Evolutionary conservation across 2,113 vertebrate species (phyloP).

Genomic region (Chascanopsetta lugubris): DNA sequence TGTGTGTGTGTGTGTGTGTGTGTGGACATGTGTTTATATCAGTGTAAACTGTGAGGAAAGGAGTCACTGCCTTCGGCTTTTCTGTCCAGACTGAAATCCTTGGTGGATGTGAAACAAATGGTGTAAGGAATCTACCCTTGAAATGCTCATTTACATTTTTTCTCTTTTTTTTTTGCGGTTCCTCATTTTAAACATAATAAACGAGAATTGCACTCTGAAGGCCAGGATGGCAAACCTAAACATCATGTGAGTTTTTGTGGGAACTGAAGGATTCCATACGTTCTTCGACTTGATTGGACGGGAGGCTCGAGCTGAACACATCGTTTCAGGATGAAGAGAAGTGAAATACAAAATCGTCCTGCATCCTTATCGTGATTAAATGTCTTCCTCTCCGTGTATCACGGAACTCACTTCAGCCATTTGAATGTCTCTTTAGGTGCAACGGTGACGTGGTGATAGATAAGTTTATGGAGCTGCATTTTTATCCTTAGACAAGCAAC

Average conservation of each 20-base stretch:
- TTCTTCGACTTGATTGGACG: too few relatives aligned
- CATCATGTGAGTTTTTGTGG: too few relatives aligned
- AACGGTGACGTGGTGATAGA: neutral
- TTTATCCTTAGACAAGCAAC: neutral
- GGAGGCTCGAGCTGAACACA: too few relatives aligned
- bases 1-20: neutral
- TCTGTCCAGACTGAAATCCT: slow-evolving; percentile 26
- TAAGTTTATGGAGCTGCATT: neutral
- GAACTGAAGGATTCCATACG: too few relatives aligned
- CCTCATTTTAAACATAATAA: too few relatives aligned
- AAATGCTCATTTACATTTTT: neutral
- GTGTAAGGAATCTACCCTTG: neutral
- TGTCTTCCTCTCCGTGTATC: too few relatives aligned
- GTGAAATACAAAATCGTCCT: too few relatives aligned
- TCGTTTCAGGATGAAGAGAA: too few relatives aligned
- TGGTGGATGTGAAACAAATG: slow-evolving; percentile 14
- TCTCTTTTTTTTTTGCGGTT: neutral
- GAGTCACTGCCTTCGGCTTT: slow-evolving; percentile 18
- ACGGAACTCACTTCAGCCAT: too few relatives aligned
- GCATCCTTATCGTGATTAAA: too few relatives aligned
- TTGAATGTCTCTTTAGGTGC: neutral
- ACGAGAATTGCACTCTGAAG: too few relatives aligned
- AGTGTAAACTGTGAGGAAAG: slow-evolving; percentile 17
- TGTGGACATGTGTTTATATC: slow-evolving; percentile 16
- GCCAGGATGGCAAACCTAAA: too few relatives aligned